These are phyloP conservation scores for Loripinus fragilis DNA, from an alignment of 2,888 invertebrate species.

Conservation along the genomic window DNA sequence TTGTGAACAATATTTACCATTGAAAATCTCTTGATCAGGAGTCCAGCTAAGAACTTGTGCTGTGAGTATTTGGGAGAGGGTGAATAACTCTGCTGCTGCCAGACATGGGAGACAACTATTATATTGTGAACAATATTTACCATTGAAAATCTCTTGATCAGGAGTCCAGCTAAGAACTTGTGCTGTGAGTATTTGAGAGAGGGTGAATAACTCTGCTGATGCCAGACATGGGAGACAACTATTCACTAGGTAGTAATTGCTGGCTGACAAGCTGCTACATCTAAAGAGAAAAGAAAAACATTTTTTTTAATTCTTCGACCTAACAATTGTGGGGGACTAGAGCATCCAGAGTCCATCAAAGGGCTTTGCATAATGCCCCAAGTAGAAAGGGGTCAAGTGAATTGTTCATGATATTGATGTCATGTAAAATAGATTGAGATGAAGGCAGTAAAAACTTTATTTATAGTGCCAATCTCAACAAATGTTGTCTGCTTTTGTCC, in stretches of 20 bases:
- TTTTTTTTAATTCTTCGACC: no score
- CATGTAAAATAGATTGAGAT: no score
- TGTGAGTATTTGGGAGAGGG: conserved; percentile 68
- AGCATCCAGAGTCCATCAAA: no score
- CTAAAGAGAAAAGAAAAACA: conserved; percentile 45
- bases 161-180: conserved; percentile 63
- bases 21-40: conserved; percentile 38
- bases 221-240: conserved; percentile 48
- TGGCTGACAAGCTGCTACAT: conserved; percentile 54
- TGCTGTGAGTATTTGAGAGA: conserved; percentile 71
- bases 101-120: conserved; percentile 46
- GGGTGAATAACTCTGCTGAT: conserved; percentile 47
- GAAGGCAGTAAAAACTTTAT: no score
- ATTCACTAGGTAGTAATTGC: conserved; percentile 61
- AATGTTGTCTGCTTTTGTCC: no score
- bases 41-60: conserved; percentile 68
- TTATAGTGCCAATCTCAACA: no score
- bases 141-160: conserved; percentile 42
- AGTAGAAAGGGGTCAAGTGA: no score
- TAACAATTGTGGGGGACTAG: no score
- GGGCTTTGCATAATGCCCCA: no score
- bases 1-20: conserved; percentile 31
- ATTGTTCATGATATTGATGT: no score
- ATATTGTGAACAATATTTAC: conserved; percentile 11
- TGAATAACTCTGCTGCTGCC: conserved; percentile 45